Conservation (phyloP, 2,797 vertebrate species). For the Microctenopoma stevenorrisi region DNA sequence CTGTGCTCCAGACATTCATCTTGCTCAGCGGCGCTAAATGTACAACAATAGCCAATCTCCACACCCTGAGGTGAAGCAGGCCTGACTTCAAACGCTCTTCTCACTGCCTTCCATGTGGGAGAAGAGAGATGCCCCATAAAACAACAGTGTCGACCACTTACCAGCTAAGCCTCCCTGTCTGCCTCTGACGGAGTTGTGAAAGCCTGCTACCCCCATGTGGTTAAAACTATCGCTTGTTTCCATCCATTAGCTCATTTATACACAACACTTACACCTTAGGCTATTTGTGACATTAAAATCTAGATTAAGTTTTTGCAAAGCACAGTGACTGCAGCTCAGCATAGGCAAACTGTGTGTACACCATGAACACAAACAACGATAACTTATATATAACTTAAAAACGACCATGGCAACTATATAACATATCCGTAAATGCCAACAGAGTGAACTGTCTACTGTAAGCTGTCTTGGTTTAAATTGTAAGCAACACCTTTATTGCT, state of each 20-base stretch:
- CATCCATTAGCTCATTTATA: conserved; percentile 61
- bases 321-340: conserved; percentile 2
- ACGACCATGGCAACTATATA: conserved; percentile 19
- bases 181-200: conserved; percentile 64
- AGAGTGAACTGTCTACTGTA: conserved; percentile 24
- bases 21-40: conserved; percentile 72
- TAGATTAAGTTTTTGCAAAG: conserved; percentile 28
- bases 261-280: conserved; percentile 41
- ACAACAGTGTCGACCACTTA: conserved; percentile 62
- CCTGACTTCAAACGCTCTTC: conserved; percentile 75
- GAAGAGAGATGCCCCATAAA: conserved; percentile 74
- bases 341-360: conserved; percentile 17
- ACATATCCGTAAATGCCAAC: conserved; percentile 43
- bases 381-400: conserved; percentile 14
- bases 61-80: conserved; percentile 76
- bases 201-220: conserved; percentile 77
- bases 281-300: conserved; percentile 37
- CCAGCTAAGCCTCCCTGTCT: conserved; percentile 71
- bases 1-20: conserved; percentile 78
- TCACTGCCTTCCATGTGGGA: conserved; percentile 71
- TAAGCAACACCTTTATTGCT: conserved; percentile 57
- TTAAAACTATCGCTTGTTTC: conserved; percentile 54
- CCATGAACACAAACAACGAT: conserved; percentile 4
- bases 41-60: conserved; percentile 76
- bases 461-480: conserved; percentile 36